Base-by-base conservation (phyloP, 2,113 vertebrate genomes). In the Bostrychus sinensis region DNA sequence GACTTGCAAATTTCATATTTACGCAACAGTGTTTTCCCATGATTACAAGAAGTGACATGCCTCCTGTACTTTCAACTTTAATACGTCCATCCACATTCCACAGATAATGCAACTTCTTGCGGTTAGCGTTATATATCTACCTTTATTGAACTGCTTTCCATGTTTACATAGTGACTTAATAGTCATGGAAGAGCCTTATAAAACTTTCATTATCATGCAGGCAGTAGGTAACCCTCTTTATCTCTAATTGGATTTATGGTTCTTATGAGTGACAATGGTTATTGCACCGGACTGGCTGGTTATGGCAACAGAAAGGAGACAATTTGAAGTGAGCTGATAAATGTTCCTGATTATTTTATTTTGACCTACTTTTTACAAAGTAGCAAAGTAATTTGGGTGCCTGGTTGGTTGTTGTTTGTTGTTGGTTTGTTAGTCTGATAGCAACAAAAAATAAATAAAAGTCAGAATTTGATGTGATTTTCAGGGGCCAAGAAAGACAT, bases 271-370 rank as follows among this genome's bases (percentile, higher is more conserved):
- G 66, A 72, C 54, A 62, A 64, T 62, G 56, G 63, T 38, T 57
- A 48, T 62, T 48, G 58, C 68, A 48, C 32, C 14, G 34, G 48
- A 62, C 2, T 56, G 36, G 62, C 55, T 72, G 64, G 61, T 62
- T 80, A 23, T 7, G 10, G 76, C 70, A 83, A 67, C 74, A 66
- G n/a, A 69, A 23, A 67, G 17, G 17, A 63, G 62, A 78, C 62
- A 89, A 89, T 78, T 82, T 86, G 78, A 77, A 75, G 57, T n/a
- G 22, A 64, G 11, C 32, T n/a, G n/a, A n/a, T n/a, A n/a, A n/a
- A n/a, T n/a, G n/a, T n/a, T n/a, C n/a, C n/a, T n/a, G n/a, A n/a
- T n/a, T n/a, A n/a, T n/a, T n/a, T n/a, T n/a, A n/a, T n/a, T n/a
- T n/a, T n/a, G n/a, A n/a, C n/a, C n/a, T n/a, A n/a, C n/a, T n/a